These are phyloP conservation scores for Telenomus remus DNA, from an alignment of 1,140 invertebrate genomes.

Conservation along the genomic window DNA sequence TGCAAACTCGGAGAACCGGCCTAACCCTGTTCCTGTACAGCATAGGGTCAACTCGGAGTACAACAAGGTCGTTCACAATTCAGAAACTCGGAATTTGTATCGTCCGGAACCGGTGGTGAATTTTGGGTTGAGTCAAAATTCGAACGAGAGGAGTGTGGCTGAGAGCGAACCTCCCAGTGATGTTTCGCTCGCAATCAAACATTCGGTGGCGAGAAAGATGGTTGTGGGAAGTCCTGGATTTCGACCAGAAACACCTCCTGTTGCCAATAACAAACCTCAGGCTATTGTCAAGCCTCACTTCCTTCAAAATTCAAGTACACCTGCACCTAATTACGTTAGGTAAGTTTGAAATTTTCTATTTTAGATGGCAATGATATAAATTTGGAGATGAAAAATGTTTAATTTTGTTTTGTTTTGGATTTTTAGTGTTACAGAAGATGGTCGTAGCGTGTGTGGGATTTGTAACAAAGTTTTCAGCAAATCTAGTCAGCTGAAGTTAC, in stretches of 20 bases:
- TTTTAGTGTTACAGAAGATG: constrained; percentile 81
- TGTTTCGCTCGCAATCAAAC: constrained; percentile 59
- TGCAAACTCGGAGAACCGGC: constrained; percentile 27
- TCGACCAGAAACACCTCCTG: constrained; percentile 39
- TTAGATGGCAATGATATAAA: too few species aligned
- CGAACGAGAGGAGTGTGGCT: not conserved
- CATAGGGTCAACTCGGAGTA: constrained; percentile 35
- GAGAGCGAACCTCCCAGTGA: constrained; percentile 10
- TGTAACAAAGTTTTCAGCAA: constrained; percentile 94
- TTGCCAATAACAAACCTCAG: constrained; percentile 63
- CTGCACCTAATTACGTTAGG: constrained; percentile 73
- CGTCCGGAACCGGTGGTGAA: constrained; percentile 43
- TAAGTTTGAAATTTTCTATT: constrained; percentile 55
- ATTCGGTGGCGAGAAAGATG: constrained; percentile 67
- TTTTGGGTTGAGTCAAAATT: constrained; percentile 47
- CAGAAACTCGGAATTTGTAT: constrained; percentile 22
- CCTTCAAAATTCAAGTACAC: constrained; percentile 70
- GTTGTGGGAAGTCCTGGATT: constrained; percentile 67
- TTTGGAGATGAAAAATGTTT: not conserved
- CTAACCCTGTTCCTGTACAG: constrained; percentile 5
- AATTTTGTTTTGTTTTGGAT: not conserved
- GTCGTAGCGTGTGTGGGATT: constrained; percentile 88
- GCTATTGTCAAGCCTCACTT: constrained; percentile 69
- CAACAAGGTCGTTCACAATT: constrained; percentile 13
- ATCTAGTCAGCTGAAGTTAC: constrained; percentile 90